These are phyloP conservation scores for Morelia viridis DNA, from an alignment of 2,797 vertebrate genomes.

Conservation along the genomic window DNA sequence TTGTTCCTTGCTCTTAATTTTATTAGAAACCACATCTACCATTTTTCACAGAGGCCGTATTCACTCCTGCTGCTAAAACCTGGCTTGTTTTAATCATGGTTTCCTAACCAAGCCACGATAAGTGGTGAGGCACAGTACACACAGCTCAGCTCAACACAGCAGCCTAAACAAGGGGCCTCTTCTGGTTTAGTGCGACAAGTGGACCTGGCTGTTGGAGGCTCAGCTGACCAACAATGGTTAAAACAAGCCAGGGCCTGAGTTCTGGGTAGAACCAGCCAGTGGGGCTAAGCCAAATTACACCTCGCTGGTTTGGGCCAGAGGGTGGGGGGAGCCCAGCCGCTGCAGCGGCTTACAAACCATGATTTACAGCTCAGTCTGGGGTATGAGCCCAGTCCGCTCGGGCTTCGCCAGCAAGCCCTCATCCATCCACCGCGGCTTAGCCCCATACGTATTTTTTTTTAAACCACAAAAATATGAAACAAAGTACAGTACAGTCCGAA, in stretches of 20 bases:
- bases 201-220: neutral
- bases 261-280: neutral
- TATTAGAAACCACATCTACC: neutral
- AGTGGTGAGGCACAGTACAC: neutral
- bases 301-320: neutral
- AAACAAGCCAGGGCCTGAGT: neutral
- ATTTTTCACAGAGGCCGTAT: neutral
- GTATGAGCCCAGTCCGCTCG: neutral
- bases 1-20: neutral
- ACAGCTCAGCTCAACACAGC: neutral
- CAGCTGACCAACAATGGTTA: neutral
- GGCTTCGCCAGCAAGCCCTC: neutral
- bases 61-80: neutral
- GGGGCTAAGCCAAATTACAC: neutral
- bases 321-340: neutral
- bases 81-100: neutral
- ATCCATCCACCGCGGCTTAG: neutral
- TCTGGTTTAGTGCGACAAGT: neutral
- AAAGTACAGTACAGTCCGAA: too few species aligned
- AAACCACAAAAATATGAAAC: too few species aligned
- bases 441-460: too few species aligned
- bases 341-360: neutral
- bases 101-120: neutral
- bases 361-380: neutral
- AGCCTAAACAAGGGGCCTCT: neutral